These are phyloP conservation scores for Ctenoplectra terminalis DNA, from an alignment of 1,140 invertebrate species.

Conservation along the genomic window DNA sequence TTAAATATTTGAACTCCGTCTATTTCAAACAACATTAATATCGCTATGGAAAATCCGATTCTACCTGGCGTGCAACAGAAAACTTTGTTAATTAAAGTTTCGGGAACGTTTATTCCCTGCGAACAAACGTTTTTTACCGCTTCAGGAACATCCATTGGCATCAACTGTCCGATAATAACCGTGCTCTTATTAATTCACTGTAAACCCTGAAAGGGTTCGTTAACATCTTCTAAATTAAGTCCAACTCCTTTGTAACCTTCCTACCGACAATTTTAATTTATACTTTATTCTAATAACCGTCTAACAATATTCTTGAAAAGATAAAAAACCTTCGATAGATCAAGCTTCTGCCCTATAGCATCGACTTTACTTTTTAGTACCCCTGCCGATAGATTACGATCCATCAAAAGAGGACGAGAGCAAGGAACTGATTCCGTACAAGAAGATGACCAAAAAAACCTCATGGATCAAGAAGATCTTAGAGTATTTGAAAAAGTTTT, in stretches of 20 bases:
- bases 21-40: constrained; percentile 30
- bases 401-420: constrained; percentile 70
- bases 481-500: constrained; percentile 48
- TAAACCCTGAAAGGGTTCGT: too few relatives aligned
- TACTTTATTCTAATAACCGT: too few relatives aligned
- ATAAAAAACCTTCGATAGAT: too few relatives aligned
- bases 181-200: background rate
- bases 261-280: too few relatives aligned
- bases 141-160: too few relatives aligned
- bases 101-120: constrained; percentile 3
- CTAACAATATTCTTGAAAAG: too few relatives aligned
- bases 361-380: constrained; percentile 51
- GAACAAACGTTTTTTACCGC: constrained; percentile 4
- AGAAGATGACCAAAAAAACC: constrained; percentile 53
- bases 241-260: too few relatives aligned
- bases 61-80: background rate
- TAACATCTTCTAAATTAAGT: too few relatives aligned
- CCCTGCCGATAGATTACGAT: constrained; percentile 66
- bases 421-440: constrained; percentile 72
- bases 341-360: too few relatives aligned
- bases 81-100: constrained; percentile 52
- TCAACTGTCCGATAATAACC: background rate
- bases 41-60: constrained; percentile 8
- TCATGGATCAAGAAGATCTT: constrained; percentile 58
- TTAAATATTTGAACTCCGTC: constrained; percentile 31